A percentile compares a stretch with the other conserved stretches of the same genome.
Conservation (phyloP, 23 tunicate species). For the Clavelina lepadiformis region DNA sequence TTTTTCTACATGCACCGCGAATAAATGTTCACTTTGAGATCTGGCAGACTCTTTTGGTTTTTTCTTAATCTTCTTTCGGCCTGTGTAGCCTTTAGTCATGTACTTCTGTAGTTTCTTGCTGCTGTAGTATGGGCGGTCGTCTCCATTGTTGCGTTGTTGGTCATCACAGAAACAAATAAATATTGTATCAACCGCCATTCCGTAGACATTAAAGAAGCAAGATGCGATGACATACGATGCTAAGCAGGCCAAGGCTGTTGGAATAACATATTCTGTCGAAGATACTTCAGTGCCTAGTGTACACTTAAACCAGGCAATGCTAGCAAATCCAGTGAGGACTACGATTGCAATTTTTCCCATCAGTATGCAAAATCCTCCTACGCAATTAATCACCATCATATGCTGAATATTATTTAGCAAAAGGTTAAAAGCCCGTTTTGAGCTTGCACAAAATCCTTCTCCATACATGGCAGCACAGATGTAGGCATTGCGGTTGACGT, state of each 20-base stretch:
- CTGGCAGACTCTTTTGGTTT: too few relatives aligned
- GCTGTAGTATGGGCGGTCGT: slow-evolving; percentile 64
- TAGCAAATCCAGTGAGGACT: slow-evolving; percentile 13
- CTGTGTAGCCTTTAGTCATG: too few relatives aligned
- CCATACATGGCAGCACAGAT: slow-evolving; percentile 78
- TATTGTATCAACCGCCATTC: slow-evolving; percentile 55
- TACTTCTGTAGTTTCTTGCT: slow-evolving; percentile 29
- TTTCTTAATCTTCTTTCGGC: too few relatives aligned
- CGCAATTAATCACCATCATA: slow-evolving; percentile 45
- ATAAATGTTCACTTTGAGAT: too few relatives aligned
- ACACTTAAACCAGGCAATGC: slow-evolving; percentile 19
- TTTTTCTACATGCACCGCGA: too few relatives aligned
- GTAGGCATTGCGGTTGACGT: slow-evolving; percentile 73
- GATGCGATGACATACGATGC: slow-evolving; percentile 44
- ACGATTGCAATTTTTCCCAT: slow-evolving; percentile 52
- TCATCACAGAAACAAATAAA: slow-evolving; percentile 83
- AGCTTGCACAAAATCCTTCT: slow-evolving; percentile 40
- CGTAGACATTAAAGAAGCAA: slow-evolving; percentile 51
- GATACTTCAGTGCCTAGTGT: slow-evolving; percentile 17
- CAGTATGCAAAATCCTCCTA: slow-evolving; percentile 41
- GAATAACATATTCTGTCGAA: slow-evolving; percentile 9
- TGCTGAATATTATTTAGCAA: slow-evolving; percentile 39
- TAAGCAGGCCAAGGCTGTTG: slow-evolving; percentile 20
- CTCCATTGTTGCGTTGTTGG: slow-evolving; percentile 52
- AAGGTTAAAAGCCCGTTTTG: slow-evolving; percentile 38